Evolutionary conservation across 2,888 invertebrate genomes (phyloP), one percentile per base, ranked within the genome.

Genomic region (Zele albiditarsus): DNA sequence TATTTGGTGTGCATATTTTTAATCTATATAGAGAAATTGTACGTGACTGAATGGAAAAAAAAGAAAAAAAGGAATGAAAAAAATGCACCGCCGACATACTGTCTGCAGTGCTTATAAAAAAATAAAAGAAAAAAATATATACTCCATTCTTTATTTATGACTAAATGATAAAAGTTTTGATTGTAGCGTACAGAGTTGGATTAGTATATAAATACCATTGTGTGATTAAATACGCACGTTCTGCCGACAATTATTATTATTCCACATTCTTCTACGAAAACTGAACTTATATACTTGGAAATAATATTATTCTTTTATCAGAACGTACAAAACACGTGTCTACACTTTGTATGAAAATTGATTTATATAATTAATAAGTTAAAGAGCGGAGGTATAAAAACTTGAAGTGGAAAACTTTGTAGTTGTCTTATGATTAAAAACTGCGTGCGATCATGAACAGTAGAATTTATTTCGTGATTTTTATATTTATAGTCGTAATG

Each of bases 101-200:
- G 46, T 46, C 46, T 46, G 16, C n/a, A 53, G 20, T 20, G 2
- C 20, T 53, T 6, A 53, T 53, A 20, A 20, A 53, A 49, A 8
- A 53, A 20, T 38, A 53, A 53, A 20, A 53, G 20, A 20, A 46
- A 53, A n/a, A 53, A 10, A 53, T 20, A 6, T 53, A 53, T n/a
- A 53, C n/a, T 53, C 8, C 46, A 53, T 53, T 53, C 53, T 53
- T 20, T 10, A 10, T 20, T 53, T 53, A 53, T 53, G 53, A 53
- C 53, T 53, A 53, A 53, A 53, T 10, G 53, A 53, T 53, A 53
- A 53, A 53, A 53, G 20, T 53, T 53, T 20, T 53, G 20, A 53
- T 53, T 53, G 53, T 53, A 20, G 20, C 5, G 53, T 53, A 53
- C 20, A 4, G 4, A n/a, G 23, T 53, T 8, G 20, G 20, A 53